Evolutionary conservation across 37 sponge, comb jelly and placozoan species (phyloP).

Genomic region (Chondrosia reniformis): DNA sequence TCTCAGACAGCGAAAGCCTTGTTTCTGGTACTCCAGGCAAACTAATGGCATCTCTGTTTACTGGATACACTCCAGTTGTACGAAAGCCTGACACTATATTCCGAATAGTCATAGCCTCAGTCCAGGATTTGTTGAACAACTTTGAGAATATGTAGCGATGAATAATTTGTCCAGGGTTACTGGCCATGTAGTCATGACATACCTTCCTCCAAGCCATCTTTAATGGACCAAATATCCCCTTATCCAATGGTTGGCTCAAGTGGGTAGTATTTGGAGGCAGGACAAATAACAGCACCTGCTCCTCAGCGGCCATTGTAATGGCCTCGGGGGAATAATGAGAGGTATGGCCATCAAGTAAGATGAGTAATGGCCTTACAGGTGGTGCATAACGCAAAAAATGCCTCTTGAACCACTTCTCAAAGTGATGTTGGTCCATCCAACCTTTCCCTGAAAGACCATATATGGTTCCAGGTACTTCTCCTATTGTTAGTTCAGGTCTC

Average conservation of each 20-base stretch:
- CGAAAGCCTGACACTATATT: conserved; percentile 44
- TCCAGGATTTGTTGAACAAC: conserved; percentile 44
- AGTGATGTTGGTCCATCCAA: conserved; percentile 11
- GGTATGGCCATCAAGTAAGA: conserved; percentile 27
- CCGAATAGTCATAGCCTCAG: conserved; percentile 16
- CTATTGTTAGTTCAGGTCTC: neutral
- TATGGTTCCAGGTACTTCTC: conserved; percentile 22
- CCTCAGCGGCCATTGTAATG: conserved; percentile 21
- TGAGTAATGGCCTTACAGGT: neutral
- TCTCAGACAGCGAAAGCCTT: no score
- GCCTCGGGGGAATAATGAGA: neutral
- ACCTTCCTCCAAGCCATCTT: neutral
- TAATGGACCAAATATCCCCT: neutral
- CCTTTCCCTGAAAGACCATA: conserved; percentile 10
- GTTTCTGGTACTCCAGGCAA: no score
- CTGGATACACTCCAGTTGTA: conserved; percentile 40
- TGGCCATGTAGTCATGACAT: conserved; percentile 4
- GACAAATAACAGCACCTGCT: neutral
- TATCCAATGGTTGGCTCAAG: conserved; percentile 16
- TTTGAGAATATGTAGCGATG: conserved; percentile 16
- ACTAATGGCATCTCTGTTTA: neutral
- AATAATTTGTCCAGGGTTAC: conserved; percentile 20
- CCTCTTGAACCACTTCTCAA: conserved; percentile 5
- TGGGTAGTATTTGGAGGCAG: conserved; percentile 34
- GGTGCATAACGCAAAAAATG: conserved; percentile 29